Base-by-base conservation (phyloP, 2,113 vertebrate species). In the Halcyon senegalensis region DNA sequence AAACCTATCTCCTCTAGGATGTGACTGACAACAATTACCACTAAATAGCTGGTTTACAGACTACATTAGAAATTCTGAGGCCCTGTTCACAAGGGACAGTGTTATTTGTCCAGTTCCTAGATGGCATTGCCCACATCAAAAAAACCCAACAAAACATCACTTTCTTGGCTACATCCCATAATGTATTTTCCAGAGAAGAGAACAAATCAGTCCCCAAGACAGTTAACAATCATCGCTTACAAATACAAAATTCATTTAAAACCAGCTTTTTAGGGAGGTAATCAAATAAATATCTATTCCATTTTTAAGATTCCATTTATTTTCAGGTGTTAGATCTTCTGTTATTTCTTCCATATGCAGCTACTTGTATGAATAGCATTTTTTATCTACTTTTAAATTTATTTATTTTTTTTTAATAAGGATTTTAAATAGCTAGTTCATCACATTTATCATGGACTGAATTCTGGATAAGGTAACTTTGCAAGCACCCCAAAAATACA, bases 271-370 rank as follows among this genome's bases (percentile, higher is more conserved):
- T 89, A 87, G 41, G 53, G 53, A 95, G 24, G 27, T 20, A 93
- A 94, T 82, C 81, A 89, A 91, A 89, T 70, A 95, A 93, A 87
- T 44, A 82, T 73, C 77, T 66, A 79, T 44, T 82, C 48, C 7
- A 60, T 73, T 84, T 96, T 84, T 33, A 82, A 93, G 66, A 85
- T 66, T 24, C 41, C 35, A 83, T 85, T 79, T 91, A 77, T 91
- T 93, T 93, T 85, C 69, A 73, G 25, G 60, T 81, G 86, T 84
- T 84, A 81, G 55, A 84, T 50, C n/a, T 73, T 30, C 75, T 95
- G 44, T 59, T 84, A 59, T 77, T 90, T 94, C n/a, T 92, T 92
- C 62, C 75, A 77, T n/a, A 84, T 50, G 63, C 25, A 76, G 33
- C 62, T 75, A 73, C 11, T 62, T 50, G 20, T 35, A 94, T 58